Evolutionary conservation across 2,113 vertebrate genomes (phyloP).

Genomic region (Agapornis roseicollis): DNA sequence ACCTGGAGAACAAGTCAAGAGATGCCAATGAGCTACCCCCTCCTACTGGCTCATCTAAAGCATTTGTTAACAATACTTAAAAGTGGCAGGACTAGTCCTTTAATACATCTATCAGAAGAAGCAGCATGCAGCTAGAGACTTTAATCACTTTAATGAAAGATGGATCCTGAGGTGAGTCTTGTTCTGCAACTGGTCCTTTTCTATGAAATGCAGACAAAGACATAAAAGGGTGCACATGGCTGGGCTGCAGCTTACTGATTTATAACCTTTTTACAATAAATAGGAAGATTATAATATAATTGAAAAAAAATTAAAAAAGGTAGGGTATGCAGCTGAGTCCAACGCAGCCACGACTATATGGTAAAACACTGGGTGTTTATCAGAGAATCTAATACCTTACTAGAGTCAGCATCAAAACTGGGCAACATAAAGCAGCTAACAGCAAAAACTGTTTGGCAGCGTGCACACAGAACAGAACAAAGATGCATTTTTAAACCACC

Average conservation of each 20-base stretch:
- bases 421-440: background rate
- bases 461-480: background rate
- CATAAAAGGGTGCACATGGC: background rate
- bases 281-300: background rate
- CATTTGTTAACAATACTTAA: background rate
- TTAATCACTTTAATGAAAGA: background rate
- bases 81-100: background rate
- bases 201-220: background rate
- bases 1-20: background rate
- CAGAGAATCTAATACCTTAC: background rate
- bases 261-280: background rate
- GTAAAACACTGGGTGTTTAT: background rate
- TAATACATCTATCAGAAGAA: background rate
- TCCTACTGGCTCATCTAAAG: background rate
- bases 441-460: background rate
- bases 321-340: background rate
- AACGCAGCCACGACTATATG: background rate
- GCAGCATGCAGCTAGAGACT: background rate
- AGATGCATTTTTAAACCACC: background rate
- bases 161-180: background rate
- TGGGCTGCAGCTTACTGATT: background rate
- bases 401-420: background rate
- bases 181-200: background rate
- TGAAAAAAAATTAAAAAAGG: background rate
- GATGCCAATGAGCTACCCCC: background rate